phyloP scores from a whole-genome alignment of 2,797 vertebrate species.

The Cynopterus sphinx region DNA sequence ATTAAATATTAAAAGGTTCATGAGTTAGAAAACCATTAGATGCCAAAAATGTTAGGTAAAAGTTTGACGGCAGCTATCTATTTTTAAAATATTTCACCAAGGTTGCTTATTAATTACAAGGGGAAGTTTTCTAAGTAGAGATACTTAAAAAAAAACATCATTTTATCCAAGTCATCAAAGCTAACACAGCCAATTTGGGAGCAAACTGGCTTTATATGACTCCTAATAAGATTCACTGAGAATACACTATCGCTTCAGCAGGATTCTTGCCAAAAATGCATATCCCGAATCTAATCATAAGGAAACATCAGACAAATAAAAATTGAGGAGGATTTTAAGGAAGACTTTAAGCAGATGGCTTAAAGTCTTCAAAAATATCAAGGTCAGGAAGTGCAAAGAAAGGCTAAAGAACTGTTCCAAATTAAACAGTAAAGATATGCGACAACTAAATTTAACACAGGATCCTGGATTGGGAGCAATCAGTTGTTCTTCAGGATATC shows the following conservation, averaged over 20 bases:
- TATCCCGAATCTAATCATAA: slow-evolving; percentile 65
- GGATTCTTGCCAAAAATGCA: slow-evolving; percentile 55
- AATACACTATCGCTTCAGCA: slow-evolving; percentile 20
- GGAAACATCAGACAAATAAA: slow-evolving; percentile 62
- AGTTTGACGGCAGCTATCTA: not conserved
- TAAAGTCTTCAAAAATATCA: slow-evolving; percentile 57
- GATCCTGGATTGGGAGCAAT: slow-evolving; percentile 29
- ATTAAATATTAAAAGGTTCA: not conserved
- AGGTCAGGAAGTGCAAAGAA: slow-evolving; percentile 60
- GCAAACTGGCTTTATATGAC: slow-evolving; percentile 1
- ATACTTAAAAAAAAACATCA: slow-evolving; percentile 14
- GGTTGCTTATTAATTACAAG: slow-evolving; percentile 51
- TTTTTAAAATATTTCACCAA: not conserved
- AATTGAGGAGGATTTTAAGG: slow-evolving; percentile 50
- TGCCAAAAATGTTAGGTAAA: not conserved
- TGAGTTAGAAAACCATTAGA: not conserved
- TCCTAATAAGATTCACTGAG: slow-evolving; percentile 61
- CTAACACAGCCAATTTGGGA: slow-evolving; percentile 10
- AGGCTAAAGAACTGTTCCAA: slow-evolving; percentile 37
- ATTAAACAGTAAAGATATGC: slow-evolving; percentile 57
- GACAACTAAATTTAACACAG: slow-evolving; percentile 35
- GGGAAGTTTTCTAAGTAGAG: not conserved
- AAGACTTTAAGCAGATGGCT: slow-evolving; percentile 40
- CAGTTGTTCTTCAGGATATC: not conserved
- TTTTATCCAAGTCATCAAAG: slow-evolving; percentile 38